Evolutionary conservation across 2,797 vertebrate genomes (phyloP).

Genomic region (Falco naumanni): DNA sequence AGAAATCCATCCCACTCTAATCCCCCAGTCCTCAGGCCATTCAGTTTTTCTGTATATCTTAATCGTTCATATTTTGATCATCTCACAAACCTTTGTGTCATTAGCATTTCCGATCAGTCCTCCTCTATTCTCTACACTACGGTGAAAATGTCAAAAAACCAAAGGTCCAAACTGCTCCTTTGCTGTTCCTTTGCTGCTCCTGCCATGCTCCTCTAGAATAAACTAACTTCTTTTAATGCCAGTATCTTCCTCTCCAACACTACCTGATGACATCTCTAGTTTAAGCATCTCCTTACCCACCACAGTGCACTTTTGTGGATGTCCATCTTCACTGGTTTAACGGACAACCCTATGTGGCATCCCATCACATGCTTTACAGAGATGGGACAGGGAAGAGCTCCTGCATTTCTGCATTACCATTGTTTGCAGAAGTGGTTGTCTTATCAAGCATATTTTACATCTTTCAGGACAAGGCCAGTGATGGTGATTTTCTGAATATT

Average conservation of each 20-base stretch:
- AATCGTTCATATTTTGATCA: background rate
- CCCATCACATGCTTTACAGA: background rate
- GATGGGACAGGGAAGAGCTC: background rate
- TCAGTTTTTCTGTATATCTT: background rate
- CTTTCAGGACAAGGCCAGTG: background rate
- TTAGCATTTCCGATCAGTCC: background rate
- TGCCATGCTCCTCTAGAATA: background rate
- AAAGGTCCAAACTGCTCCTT: background rate
- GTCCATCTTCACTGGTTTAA: background rate
- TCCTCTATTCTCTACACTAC: background rate
- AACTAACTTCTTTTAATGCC: background rate
- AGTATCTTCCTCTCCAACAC: background rate
- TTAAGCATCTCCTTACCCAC: background rate
- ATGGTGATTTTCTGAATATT: background rate
- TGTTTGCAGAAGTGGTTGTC: background rate
- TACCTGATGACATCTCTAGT: background rate
- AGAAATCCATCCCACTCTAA: background rate
- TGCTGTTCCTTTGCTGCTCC: background rate
- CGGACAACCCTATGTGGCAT: background rate
- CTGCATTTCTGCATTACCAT: background rate
- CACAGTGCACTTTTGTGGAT: background rate
- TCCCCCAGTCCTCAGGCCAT: background rate
- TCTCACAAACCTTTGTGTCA: background rate
- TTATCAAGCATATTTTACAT: background rate
- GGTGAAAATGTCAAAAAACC: background rate